phyloP scores from a whole-genome alignment of 2,888 invertebrate genomes.

The Palloptera scutellata region DNA sequence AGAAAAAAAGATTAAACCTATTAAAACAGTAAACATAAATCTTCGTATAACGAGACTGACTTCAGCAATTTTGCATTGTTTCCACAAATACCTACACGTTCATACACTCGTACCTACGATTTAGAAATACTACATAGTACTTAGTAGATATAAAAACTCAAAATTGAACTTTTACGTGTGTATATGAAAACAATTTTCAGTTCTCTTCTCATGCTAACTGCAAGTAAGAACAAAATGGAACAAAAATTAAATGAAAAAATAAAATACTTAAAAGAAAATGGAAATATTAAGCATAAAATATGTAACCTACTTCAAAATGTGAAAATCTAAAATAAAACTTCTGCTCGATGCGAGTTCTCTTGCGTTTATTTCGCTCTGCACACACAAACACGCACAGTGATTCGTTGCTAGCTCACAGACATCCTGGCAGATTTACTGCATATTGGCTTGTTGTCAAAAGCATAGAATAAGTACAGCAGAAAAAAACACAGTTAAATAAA shows the following conservation, averaged over 20 bases:
- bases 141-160: too few relatives aligned
- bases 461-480: constrained; percentile 39
- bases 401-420: constrained; percentile 43
- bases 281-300: constrained; percentile 59
- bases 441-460: constrained; percentile 64
- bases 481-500: background rate
- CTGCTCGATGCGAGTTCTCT: background rate
- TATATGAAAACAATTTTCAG: background rate
- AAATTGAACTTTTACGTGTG: too few relatives aligned
- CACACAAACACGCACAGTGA: background rate
- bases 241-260: constrained; percentile 36
- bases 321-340: constrained; percentile 18
- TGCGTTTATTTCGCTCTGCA: too few relatives aligned
- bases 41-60: too few relatives aligned
- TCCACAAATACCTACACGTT: background rate
- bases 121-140: too few relatives aligned
- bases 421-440: constrained; percentile 62
- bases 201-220: background rate
- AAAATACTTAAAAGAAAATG: constrained; percentile 35
- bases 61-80: background rate
- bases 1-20: too few relatives aligned
- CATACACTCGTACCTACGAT: too few relatives aligned
- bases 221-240: constrained; percentile 3
- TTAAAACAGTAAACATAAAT: too few relatives aligned
- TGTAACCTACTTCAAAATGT: constrained; percentile 53